These are phyloP conservation scores for Meteorus sp. DNA, from an alignment of 1,140 invertebrate species.

Conservation along the genomic window DNA sequence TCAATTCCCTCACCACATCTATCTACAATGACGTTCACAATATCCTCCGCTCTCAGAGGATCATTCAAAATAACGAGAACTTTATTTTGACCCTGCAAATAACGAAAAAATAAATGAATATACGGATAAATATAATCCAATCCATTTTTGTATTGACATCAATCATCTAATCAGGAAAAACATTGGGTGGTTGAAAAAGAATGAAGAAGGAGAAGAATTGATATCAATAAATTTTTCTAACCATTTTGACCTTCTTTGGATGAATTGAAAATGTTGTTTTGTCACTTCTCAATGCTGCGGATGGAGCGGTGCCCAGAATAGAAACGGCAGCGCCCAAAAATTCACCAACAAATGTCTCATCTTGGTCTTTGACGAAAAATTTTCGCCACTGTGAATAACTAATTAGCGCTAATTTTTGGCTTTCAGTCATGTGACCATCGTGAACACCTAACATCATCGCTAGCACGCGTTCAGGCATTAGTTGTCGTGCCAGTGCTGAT, in stretches of 20 bases:
- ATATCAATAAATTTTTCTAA: conserved; percentile 47
- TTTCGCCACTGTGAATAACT: conserved; percentile 76
- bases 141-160: too few species aligned
- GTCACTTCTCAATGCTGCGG: conserved; percentile 57
- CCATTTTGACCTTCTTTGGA: conserved; percentile 79
- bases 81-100: conserved; percentile 74
- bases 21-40: conserved; percentile 73
- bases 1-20: conserved; percentile 78
- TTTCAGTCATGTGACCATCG: conserved; percentile 64
- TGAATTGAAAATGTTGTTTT: conserved; percentile 74
- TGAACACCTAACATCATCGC: conserved; percentile 78
- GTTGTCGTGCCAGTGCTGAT: conserved; percentile 62
- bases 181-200: too few species aligned
- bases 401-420: conserved; percentile 67
- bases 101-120: conserved; percentile 9
- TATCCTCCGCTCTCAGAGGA: conserved; percentile 73
- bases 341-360: conserved; percentile 78
- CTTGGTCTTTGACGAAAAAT: conserved; percentile 75
- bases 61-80: conserved; percentile 78
- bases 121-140: neutral
- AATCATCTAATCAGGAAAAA: too few species aligned
- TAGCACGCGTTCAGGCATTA: conserved; percentile 72
- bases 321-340: conserved; percentile 76
- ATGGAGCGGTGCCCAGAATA: conserved; percentile 68
- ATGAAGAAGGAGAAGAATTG: conserved; percentile 11